phyloP scores from a whole-genome alignment of 2,797 vertebrate species.

The Adelosebastes latens region DNA sequence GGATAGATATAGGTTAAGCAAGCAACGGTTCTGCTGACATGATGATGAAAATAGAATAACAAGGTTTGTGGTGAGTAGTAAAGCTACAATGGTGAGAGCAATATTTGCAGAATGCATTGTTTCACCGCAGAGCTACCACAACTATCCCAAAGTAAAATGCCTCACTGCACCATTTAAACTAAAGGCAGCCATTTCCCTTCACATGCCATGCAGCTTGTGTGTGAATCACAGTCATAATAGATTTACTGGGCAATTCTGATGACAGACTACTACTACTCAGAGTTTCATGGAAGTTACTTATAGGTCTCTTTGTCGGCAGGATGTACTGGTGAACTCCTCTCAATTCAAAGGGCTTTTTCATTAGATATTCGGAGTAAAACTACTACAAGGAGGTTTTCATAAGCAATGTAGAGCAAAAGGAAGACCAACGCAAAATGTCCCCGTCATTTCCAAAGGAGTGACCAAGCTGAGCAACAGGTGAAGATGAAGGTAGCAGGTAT shows the following conservation, averaged over 20 bases:
- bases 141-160: conserved; percentile 38
- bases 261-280: conserved; percentile 17
- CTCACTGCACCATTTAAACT: conserved; percentile 37
- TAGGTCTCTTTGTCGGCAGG: background rate
- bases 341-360: background rate
- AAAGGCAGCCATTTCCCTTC: conserved; percentile 23
- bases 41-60: conserved; percentile 59
- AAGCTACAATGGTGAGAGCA: conserved; percentile 47
- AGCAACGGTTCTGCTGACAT: conserved; percentile 41
- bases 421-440: background rate
- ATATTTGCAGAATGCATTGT: conserved; percentile 56
- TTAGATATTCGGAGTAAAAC: background rate
- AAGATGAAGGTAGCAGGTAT: background rate
- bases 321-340: background rate
- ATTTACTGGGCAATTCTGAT: conserved; percentile 28
- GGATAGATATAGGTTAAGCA: conserved; percentile 41
- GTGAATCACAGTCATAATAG: conserved; percentile 11
- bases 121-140: conserved; percentile 58
- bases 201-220: background rate
- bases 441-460: background rate
- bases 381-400: background rate
- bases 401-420: background rate
- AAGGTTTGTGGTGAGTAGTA: conserved; percentile 44
- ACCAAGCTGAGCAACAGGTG: background rate
- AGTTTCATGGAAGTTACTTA: background rate